Evolutionary conservation across 1,140 invertebrate species (phyloP).

Genomic region (Sesamia nonagrioides): DNA sequence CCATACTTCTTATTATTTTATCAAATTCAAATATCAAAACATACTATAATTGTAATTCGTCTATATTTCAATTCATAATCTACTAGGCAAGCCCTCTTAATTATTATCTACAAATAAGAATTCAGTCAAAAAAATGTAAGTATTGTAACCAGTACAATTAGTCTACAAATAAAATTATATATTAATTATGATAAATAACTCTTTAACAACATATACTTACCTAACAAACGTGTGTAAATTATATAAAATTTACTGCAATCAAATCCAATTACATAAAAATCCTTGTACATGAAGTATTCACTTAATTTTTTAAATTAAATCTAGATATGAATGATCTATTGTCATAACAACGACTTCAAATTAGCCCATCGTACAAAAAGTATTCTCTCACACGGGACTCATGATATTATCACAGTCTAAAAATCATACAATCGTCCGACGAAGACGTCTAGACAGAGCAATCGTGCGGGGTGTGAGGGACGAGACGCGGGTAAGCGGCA

Average conservation of each 20-base stretch:
- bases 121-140: conserved; percentile 43
- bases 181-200: conserved; percentile 15
- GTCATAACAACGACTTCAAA: too few relatives aligned
- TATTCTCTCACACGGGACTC: too few relatives aligned
- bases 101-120: not conserved
- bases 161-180: conserved; percentile 39
- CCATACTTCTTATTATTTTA: not conserved
- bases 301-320: too few relatives aligned
- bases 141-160: conserved; percentile 41
- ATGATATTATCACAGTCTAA: too few relatives aligned
- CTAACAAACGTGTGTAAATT: conserved; percentile 38
- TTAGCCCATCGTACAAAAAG: too few relatives aligned
- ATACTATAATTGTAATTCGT: not conserved
- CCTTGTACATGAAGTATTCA: not conserved
- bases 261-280: not conserved
- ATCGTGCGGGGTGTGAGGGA: too few relatives aligned
- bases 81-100: not conserved
- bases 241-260: conserved; percentile 15
- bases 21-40: not conserved
- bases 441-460: too few relatives aligned
- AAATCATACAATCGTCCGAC: too few relatives aligned
- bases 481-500: too few relatives aligned
- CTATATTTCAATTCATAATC: not conserved
- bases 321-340: too few relatives aligned
- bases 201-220: conserved; percentile 35